These are phyloP conservation scores for Propithecus perrieri DNA, from an alignment of 2,797 vertebrate species.

Conservation along the genomic window DNA sequence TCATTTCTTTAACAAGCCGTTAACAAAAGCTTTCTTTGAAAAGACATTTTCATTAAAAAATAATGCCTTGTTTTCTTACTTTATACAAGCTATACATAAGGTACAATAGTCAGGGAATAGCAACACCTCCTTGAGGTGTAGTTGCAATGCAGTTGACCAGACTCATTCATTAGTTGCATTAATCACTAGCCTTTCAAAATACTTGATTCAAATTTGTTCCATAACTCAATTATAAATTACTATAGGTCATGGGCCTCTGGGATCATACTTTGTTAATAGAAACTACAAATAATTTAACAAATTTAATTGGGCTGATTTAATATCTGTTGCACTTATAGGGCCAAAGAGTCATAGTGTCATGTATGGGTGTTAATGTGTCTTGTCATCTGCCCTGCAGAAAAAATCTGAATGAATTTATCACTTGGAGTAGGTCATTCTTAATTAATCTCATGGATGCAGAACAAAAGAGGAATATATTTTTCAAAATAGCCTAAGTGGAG, in stretches of 20 bases:
- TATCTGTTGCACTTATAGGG: neutral
- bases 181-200: conserved; percentile 9
- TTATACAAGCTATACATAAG: neutral
- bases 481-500: neutral
- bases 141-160: neutral
- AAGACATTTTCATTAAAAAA: neutral
- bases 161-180: neutral
- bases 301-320: conserved; percentile 30
- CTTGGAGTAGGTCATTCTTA: neutral
- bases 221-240: neutral
- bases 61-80: neutral
- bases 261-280: neutral
- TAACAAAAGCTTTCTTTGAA: neutral
- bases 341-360: neutral
- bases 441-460: neutral
- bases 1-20: neutral
- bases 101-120: neutral
- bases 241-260: neutral
- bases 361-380: neutral
- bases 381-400: neutral
- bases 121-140: neutral
- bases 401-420: neutral
- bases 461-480: neutral
- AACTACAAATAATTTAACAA: conserved; percentile 2
- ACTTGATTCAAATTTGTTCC: neutral